A percentile compares a stretch with the other conserved stretches of the same genome.
These are phyloP conservation scores for Sula dactylatra DNA, from an alignment of 2,113 vertebrate species.

Conservation along the genomic window DNA sequence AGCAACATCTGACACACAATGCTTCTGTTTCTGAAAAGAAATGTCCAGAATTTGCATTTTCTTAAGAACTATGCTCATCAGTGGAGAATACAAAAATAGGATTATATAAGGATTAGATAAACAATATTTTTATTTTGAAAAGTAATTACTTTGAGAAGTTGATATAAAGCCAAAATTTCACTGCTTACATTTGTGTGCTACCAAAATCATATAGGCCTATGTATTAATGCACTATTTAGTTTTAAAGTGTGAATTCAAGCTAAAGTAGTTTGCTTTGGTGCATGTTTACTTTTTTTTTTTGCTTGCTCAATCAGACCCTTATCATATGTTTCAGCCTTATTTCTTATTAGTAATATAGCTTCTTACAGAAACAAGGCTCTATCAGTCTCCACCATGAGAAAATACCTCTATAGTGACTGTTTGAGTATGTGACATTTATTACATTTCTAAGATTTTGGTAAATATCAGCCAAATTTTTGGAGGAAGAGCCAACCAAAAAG, in stretches of 20 bases:
- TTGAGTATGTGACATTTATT: not conserved
- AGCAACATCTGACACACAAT: not conserved
- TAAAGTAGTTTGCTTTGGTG: not conserved
- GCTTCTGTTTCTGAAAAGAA: not conserved
- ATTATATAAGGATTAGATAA: not conserved
- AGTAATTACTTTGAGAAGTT: not conserved
- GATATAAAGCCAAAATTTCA: not conserved
- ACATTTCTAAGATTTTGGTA: not conserved
- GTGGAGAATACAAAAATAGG: not conserved
- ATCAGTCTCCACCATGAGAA: not conserved
- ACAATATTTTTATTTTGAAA: not conserved
- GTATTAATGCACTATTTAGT: not conserved
- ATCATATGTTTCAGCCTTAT: not conserved
- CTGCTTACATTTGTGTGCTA: not conserved
- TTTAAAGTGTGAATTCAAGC: not conserved
- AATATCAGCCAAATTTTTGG: not conserved
- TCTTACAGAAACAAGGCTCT: not conserved
- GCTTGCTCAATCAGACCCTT: not conserved
- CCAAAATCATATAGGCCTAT: not conserved
- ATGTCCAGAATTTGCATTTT: not conserved
- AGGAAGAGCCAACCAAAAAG: not conserved
- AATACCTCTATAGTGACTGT: not conserved
- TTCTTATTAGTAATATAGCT: not conserved
- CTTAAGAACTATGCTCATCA: not conserved
- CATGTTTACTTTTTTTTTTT: no score